Percentiles rank a stretch among this genome's conserved stretches.
Conservation (phyloP, 92 coral and sea anemone species). For the Anthopleura xanthogrammica region DNA sequence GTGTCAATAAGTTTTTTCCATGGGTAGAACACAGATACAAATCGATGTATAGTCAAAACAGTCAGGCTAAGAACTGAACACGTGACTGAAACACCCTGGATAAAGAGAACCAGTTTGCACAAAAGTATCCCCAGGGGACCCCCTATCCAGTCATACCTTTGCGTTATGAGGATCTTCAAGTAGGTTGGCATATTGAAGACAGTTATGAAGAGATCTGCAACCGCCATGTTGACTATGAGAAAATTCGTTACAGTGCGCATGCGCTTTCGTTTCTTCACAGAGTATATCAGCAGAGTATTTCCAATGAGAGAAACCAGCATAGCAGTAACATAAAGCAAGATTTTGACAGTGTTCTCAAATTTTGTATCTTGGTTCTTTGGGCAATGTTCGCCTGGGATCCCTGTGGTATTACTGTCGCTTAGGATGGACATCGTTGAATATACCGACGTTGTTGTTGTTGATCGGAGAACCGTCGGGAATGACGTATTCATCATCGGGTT, state of each 20-base stretch:
- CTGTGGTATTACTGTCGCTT: background rate
- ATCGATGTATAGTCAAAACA: slow-evolving; percentile 62
- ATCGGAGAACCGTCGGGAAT: background rate
- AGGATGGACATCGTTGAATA: background rate
- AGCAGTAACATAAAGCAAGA: slow-evolving; percentile 43
- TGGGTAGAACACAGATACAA: slow-evolving; percentile 51
- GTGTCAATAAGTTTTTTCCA: slow-evolving; percentile 53
- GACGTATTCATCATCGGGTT: background rate
- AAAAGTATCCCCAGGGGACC: slow-evolving; percentile 61
- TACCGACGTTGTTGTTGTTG: background rate
- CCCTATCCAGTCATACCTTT: slow-evolving; percentile 64
- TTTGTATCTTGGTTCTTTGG: slow-evolving; percentile 26
- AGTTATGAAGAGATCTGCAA: slow-evolving; percentile 68
- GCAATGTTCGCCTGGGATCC: slow-evolving; percentile 6
- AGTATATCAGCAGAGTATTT: slow-evolving; percentile 48
- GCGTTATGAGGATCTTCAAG: slow-evolving; percentile 63
- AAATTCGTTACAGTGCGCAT: slow-evolving; percentile 69
- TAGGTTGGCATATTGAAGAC: slow-evolving; percentile 78
- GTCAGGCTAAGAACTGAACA: slow-evolving; percentile 68
- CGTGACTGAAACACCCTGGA: slow-evolving; percentile 72
- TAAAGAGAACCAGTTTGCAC: slow-evolving; percentile 64
- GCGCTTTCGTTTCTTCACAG: slow-evolving; percentile 51
- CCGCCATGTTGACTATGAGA: slow-evolving; percentile 76
- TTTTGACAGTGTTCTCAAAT: slow-evolving; percentile 42
- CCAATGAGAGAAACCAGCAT: slow-evolving; percentile 66